Evolutionary conservation across 1,140 invertebrate genomes (phyloP), one percentile per base, ranked within the genome.

Genomic region (Batillaria attramentaria): DNA sequence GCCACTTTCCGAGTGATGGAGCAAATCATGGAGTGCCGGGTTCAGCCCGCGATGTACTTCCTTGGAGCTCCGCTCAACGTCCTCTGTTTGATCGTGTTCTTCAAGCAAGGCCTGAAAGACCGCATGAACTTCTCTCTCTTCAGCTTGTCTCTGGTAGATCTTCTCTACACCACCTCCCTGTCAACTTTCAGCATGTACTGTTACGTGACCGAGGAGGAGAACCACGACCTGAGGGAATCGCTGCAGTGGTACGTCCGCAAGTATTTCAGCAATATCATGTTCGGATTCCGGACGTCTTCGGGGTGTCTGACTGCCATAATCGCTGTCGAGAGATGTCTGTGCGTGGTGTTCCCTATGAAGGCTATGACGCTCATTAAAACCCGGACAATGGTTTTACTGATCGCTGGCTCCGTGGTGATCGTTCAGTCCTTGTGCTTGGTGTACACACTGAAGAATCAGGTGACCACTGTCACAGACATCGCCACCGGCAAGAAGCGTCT

Each of bases 111-210:
- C n/a, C 57, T 62, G 57, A 24, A 31, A 62, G 57, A 62, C 1
- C 57, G 57, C n/a, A 62, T 62, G 57, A 62, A 62, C 57, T 31
- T 62, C 57, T 62, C n/a, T 62, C 57, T 62, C 57, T 62, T 62
- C 57, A 28, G 57, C 33, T 31, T 62, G 3, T 1, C 57, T 24
- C 33, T 62, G n/a, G 57, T 24, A 16, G 57, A 62, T 24, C 57
- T 62, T 2, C n/a, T 62, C n/a, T 62, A 62, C 57, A 31, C 33
- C 57, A 62, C 57, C 0, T 24, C 57, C 33, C 6, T 62, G 24
- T 31, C 33, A 28, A 1, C 33, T 8, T 8, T 28, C 8, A 31
- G n/a, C 3, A 28, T 31, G 10, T 62, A 18, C 24, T 62, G 57
- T 24, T 62, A 28, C 24, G 33, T 62, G n/a, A 8, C 1, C 24